Conservation (phyloP, 2,113 vertebrate species). For the Cettia cetti region DNA sequence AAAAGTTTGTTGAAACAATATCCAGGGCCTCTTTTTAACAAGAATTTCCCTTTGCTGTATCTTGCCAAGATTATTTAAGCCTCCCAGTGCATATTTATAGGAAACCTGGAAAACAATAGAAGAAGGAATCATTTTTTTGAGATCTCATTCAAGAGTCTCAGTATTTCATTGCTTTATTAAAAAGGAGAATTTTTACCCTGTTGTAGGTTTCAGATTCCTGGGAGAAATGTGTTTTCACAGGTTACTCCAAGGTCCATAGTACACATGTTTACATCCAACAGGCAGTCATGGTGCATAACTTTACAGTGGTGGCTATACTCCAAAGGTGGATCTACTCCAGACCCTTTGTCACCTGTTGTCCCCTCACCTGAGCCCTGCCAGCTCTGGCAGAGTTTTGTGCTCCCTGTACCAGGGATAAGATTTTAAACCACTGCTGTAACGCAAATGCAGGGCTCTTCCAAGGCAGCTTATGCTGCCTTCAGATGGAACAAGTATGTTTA, state of each 20-base stretch:
- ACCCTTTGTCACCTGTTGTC: background rate
- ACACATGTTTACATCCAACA: background rate
- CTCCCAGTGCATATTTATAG: slow-evolving; percentile 20
- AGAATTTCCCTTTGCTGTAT: slow-evolving; percentile 48
- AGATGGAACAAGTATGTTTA: background rate
- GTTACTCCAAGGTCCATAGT: background rate
- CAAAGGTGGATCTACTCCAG: background rate
- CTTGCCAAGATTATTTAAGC: slow-evolving; percentile 61
- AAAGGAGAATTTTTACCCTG: background rate
- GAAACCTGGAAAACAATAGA: slow-evolving; percentile 22
- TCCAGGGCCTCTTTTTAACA: slow-evolving; percentile 40
- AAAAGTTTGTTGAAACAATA: slow-evolving; percentile 50
- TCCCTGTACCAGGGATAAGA: background rate
- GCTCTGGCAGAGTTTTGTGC: background rate
- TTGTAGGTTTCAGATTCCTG: background rate
- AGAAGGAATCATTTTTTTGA: background rate
- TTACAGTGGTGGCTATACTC: background rate
- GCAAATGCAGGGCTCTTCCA: background rate
- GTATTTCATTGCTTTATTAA: slow-evolving; percentile 16
- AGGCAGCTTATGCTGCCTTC: background rate
- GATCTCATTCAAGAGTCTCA: background rate
- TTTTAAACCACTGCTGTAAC: background rate
- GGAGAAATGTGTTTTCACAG: background rate
- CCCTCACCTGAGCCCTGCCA: background rate
- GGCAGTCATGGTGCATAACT: background rate